Base-by-base conservation (phyloP, 1,140 invertebrate genomes). In the Riptortus pedestris region DNA sequence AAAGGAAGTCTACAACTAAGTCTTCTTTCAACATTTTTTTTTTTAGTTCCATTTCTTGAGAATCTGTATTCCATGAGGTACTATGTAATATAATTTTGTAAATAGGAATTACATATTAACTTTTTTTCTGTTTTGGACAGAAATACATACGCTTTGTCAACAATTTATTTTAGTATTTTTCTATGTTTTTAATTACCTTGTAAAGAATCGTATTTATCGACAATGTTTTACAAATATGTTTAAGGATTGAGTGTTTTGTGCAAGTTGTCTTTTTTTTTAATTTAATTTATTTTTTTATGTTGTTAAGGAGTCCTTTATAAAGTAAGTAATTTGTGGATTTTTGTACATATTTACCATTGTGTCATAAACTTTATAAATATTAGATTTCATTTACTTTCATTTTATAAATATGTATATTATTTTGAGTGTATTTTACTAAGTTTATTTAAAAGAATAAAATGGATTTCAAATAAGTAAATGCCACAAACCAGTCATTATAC, bases 1-100 rank as follows among this genome's bases (percentile, higher is more conserved):
- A 38, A 38, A 38, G 31, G 31, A n/a, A 38, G 31, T 38, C 14
- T 14, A 38, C 31, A 7, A 14, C 14, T 7, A 5, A 38, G 31
- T 14, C 31, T 38, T 14, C 31, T 38, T 38, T 7, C 31, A 38
- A 38, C 31, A 38, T 7, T 7, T 38, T 38, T 55, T 51, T 27
- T 1, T 2, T 55, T 22, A 24, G 24, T 24, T 55, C 14, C 24
- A 24, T 55, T n/a, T n/a, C 20, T 55, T 55, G 20, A 55, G 20
- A 26, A 24, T 24, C 24, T 24, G 20, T 55, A 55, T 55, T 55
- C 51, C 51, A 55, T 55, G 20, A 55, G 51, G 51, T 55, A 59
- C 28, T 59, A 61, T 65, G 64, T 65, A 65, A 60, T 31, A 64
- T 64, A 65, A 66, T 66, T 62, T 63, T 62, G 65, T 63, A 66